These are phyloP conservation scores for Etheostoma cragini DNA, from an alignment of 2,113 vertebrate genomes.

Conservation along the genomic window DNA sequence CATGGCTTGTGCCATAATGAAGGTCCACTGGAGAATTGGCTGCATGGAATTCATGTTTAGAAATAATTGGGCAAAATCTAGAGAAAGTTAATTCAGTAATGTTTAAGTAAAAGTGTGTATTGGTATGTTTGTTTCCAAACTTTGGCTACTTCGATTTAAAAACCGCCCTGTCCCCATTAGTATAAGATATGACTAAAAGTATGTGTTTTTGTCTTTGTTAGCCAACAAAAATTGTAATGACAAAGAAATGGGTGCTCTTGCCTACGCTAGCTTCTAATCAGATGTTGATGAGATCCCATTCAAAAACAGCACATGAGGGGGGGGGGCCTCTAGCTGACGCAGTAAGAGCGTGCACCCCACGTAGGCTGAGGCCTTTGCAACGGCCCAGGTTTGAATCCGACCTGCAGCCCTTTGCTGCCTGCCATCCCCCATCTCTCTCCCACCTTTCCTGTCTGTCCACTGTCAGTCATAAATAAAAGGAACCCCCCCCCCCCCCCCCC, in stretches of 20 bases:
- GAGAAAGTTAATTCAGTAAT: constrained; percentile 10
- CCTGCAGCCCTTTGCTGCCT: no score
- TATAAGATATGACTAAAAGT: neutral
- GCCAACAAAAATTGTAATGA: neutral
- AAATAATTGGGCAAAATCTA: neutral
- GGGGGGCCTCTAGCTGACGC: no score
- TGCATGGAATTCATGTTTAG: constrained; percentile 22
- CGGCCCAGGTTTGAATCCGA: no score
- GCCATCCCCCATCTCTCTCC: no score
- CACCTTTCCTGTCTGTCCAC: no score
- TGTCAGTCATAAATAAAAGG: no score
- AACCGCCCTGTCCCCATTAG: neutral
- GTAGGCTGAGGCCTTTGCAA: no score
- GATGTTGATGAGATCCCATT: constrained; percentile 26
- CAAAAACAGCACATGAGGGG: neutral
- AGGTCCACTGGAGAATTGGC: constrained; percentile 30
- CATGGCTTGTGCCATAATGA: constrained; percentile 30
- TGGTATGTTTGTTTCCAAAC: neutral
- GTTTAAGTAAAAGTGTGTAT: constrained; percentile 22
- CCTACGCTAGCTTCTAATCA: neutral
- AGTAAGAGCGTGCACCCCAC: no score
- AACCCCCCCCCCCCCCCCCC: no score
- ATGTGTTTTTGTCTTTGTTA: constrained; percentile 3
- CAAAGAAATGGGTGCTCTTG: constrained; percentile 6
- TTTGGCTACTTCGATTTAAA: neutral